Evolutionary conservation across 2,113 vertebrate species (phyloP).

Genomic region (Pseudopodoces humilis): DNA sequence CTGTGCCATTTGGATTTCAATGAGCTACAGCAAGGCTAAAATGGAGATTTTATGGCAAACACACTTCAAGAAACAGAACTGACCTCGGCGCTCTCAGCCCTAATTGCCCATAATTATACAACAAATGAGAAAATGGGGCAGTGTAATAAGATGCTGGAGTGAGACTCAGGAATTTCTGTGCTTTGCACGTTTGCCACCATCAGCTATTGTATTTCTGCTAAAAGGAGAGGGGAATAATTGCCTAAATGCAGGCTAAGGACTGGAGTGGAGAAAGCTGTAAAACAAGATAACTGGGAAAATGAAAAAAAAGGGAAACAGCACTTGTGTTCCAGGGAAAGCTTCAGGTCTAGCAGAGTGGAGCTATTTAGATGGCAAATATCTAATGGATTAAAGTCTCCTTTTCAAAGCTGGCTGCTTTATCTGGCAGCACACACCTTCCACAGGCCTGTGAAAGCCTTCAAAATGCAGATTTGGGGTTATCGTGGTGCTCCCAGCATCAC

Average conservation of each 20-base stretch:
- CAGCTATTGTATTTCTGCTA: conserved; percentile 12
- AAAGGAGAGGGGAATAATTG: neutral
- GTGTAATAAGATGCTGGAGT: neutral
- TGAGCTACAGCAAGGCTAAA: neutral
- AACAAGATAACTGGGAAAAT: conserved; percentile 31
- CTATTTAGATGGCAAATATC: neutral
- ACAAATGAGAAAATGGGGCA: neutral
- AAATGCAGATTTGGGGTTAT: conserved; percentile 50
- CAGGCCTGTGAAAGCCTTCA: neutral
- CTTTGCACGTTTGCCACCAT: neutral
- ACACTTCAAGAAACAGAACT: neutral
- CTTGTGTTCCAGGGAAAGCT: neutral
- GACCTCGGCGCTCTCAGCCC: neutral
- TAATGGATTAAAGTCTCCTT: conserved; percentile 16
- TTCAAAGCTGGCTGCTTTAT: neutral
- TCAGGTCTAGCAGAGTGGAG: neutral
- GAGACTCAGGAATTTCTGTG: neutral
- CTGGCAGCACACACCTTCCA: conserved; percentile 25
- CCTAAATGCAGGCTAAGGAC: neutral
- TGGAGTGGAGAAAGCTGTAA: conserved; percentile 23
- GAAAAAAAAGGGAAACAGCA: neutral
- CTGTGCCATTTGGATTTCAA: neutral
- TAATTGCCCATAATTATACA: neutral
- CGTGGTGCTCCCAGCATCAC: neutral
- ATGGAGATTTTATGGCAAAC: neutral